Base-by-base conservation (phyloP, 2,113 vertebrate species). In the Speoplatyrhinus poulsoni region DNA sequence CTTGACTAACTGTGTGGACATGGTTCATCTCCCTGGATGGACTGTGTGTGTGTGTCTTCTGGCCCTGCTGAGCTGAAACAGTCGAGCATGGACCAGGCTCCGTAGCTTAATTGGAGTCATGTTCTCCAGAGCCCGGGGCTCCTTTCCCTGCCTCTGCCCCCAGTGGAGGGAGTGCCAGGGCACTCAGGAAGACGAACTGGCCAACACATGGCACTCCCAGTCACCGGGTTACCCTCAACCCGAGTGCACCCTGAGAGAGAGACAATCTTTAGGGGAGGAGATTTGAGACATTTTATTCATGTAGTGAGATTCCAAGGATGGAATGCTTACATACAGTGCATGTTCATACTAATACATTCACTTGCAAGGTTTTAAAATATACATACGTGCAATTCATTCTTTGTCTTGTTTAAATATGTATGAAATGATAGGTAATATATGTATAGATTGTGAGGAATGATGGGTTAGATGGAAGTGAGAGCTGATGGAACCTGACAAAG, bases 51-150 rank as follows among this genome's bases (percentile, higher is more conserved):
- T 53, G 69, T 80, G 82, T 76, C 77, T 80, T 75, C 47, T 73
- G 41, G 60, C 15, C 26, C 81, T 67, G 79, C 69, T 49, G 76
- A 77, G 79, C 82, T 46, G 83, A 85, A 69, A 73, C 77, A 77
- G 70, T 65, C 72, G 71, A 76, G 84, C 77, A 58, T 83, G 74
- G 81, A 69, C 52, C 52, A 4, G 68, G 75, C 79, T 82, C 82
- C 72, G 76, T 72, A 50, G 87, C 83, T 82, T 91, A 90, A 91
- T 90, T 91, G 90, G 83, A 89, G 87, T 88, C 85, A 80, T 84
- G 83, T 86, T 90, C 87, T 87, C 82, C 81, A 69, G 85, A 80
- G 85, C 85, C 79, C 60, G 84, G 79, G 67, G 69, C 85, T 79
- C 69, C 49, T 81, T 67, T 77, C 74, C 65, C 72, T 69, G 73